Percentiles rank a stretch among this genome's conserved stretches.
These are phyloP conservation scores for Platysternon megacephalum DNA, from an alignment of 2,113 vertebrate species.

Conservation along the genomic window DNA sequence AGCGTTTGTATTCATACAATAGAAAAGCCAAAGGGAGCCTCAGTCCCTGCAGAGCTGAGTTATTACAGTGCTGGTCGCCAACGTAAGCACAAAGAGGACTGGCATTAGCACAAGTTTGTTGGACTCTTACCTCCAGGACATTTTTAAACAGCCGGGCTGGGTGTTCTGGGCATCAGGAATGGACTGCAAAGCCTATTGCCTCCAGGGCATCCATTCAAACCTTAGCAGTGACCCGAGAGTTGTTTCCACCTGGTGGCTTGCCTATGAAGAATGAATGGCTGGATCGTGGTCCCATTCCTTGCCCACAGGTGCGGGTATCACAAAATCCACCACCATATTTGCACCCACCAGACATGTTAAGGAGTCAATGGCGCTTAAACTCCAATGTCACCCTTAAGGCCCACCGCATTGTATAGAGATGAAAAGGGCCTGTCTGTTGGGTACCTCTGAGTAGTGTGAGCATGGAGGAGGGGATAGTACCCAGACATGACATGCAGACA, in stretches of 20 bases:
- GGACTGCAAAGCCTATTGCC: background rate
- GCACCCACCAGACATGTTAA: background rate
- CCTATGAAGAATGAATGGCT: background rate
- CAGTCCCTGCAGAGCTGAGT: background rate
- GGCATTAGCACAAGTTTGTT: background rate
- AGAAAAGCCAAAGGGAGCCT: background rate
- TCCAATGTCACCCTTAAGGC: background rate
- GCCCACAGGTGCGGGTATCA: rapidly evolving
- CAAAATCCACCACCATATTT: background rate
- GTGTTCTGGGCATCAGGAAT: background rate
- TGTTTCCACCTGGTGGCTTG: background rate
- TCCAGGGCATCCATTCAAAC: background rate
- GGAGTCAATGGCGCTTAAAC: background rate
- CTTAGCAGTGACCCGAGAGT: background rate
- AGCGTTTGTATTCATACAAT: background rate
- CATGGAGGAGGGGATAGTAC: background rate
- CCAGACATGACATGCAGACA: background rate
- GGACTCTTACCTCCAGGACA: background rate
- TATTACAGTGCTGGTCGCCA: background rate
- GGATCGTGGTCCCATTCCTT: background rate
- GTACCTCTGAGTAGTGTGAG: background rate
- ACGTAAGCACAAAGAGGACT: background rate
- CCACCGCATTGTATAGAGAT: rapidly evolving
- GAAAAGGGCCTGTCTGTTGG: rapidly evolving
- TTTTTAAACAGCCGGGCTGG: background rate